Percentiles rank a stretch among this genome's conserved stretches.
These are phyloP conservation scores for Idaea aversata DNA, from an alignment of 2,888 invertebrate genomes.

Conservation along the genomic window DNA sequence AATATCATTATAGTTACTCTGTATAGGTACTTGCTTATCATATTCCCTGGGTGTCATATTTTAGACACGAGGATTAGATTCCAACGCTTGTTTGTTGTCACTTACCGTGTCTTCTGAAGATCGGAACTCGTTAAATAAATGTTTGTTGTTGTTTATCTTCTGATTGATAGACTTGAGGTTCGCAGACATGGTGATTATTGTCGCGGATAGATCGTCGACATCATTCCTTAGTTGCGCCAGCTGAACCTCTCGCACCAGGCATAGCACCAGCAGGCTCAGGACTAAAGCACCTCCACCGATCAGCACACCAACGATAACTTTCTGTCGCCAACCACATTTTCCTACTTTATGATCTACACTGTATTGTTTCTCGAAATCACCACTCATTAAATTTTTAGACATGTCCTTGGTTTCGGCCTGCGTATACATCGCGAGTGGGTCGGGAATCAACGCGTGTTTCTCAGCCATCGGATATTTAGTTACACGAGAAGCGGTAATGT, in stretches of 20 bases:
- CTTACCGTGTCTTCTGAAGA: conserved; percentile 70
- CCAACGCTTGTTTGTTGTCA: conserved; percentile 16
- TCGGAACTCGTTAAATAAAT: conserved; percentile 58
- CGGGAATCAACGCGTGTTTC: conserved; percentile 64
- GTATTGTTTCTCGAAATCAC: conserved; percentile 69
- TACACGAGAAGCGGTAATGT: conserved; percentile 44
- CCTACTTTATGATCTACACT: conserved; percentile 34
- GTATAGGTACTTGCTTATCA: background rate
- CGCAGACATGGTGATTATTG: conserved; percentile 60
- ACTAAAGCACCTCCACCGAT: conserved; percentile 48
- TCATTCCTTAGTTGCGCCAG: conserved; percentile 55
- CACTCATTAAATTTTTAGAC: conserved; percentile 71
- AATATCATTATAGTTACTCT: background rate
- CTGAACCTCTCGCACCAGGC: conserved; percentile 63
- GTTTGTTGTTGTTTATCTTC: conserved; percentile 59
- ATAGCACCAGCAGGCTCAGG: conserved; percentile 57
- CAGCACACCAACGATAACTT: conserved; percentile 16
- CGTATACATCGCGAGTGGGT: conserved; percentile 60
- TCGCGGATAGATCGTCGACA: conserved; percentile 63
- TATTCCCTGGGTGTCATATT: conserved; percentile 1
- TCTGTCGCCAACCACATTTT: conserved; percentile 45
- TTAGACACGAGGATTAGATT: background rate
- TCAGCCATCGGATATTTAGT: conserved; percentile 63
- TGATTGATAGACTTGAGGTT: conserved; percentile 61
- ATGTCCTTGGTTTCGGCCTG: conserved; percentile 64